Conservation (phyloP, 2,797 vertebrate genomes). For the Okamejei kenojei region DNA sequence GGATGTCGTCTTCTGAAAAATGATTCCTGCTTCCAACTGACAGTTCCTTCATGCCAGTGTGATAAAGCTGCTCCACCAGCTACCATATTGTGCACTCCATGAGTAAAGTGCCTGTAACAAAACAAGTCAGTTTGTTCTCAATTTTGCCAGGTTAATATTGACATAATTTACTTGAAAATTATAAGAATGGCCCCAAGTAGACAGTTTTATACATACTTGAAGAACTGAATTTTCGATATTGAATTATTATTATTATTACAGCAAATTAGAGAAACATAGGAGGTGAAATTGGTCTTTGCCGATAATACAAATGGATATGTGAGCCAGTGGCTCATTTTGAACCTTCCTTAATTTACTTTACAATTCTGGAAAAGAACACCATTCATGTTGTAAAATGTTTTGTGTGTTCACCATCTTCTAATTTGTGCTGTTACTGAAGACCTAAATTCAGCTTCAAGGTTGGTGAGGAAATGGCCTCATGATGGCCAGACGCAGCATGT, state of each 20-base stretch:
- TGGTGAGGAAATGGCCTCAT: too few relatives aligned
- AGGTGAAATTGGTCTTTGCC: neutral
- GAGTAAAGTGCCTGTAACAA: constrained; percentile 62
- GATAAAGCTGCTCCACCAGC: constrained; percentile 80
- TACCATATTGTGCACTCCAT: constrained; percentile 81
- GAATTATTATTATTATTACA: constrained; percentile 12
- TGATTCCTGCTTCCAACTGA: constrained; percentile 79
- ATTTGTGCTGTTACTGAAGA: neutral
- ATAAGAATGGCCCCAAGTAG: constrained; percentile 29
- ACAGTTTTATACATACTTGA: constrained; percentile 49
- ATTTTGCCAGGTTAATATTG: constrained; percentile 96
- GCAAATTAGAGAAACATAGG: neutral
- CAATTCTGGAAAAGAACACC: neutral
- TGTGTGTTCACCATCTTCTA: neutral
- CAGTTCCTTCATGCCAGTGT: constrained; percentile 76
- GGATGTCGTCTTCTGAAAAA: constrained; percentile 87
- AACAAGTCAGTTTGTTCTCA: constrained; percentile 70
- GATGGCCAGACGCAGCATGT: neutral
- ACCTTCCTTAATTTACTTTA: neutral
- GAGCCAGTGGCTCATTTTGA: neutral
- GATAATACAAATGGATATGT: neutral
- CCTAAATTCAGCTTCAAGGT: neutral
- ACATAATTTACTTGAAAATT: constrained; percentile 73
- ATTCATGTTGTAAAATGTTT: neutral
- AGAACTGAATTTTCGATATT: constrained; percentile 45